Conservation (phyloP, 2,888 invertebrate species). For the Sthenelais limicola region DNA sequence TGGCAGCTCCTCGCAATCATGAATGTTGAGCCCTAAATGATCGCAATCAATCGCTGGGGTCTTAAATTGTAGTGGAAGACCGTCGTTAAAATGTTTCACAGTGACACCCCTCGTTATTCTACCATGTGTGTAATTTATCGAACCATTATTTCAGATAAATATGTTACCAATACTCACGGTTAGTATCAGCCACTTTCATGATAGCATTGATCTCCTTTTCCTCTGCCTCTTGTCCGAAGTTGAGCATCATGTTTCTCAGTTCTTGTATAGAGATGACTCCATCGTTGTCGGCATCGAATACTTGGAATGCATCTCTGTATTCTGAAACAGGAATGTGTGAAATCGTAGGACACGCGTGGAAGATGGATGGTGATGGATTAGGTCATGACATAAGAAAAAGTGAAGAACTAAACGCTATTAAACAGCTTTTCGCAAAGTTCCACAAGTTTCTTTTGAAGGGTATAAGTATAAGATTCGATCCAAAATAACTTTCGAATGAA, state of each 20-base stretch:
- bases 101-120: too few species aligned
- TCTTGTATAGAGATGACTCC: conserved; percentile 23
- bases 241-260: conserved; percentile 30
- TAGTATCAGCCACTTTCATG: conserved; percentile 26
- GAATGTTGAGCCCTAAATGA: too few species aligned
- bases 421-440: neutral
- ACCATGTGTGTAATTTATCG: too few species aligned
- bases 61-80: too few species aligned
- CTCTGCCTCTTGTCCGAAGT: conserved; percentile 21
- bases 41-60: too few species aligned
- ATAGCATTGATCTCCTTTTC: neutral
- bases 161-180: conserved; percentile 14
- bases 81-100: too few species aligned
- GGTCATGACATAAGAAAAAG: neutral
- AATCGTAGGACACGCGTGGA: too few species aligned
- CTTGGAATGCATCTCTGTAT: conserved; percentile 27
- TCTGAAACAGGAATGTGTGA: conserved; percentile 3
- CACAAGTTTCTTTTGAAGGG: neutral
- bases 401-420: neutral
- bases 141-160: too few species aligned
- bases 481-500: neutral
- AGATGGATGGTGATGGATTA: too few species aligned
- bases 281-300: conserved; percentile 35
- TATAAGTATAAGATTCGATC: neutral
- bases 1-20: too few species aligned